These are phyloP conservation scores for Ceratothoa steindachneri DNA, from an alignment of 2,888 invertebrate species.

Conservation along the genomic window DNA sequence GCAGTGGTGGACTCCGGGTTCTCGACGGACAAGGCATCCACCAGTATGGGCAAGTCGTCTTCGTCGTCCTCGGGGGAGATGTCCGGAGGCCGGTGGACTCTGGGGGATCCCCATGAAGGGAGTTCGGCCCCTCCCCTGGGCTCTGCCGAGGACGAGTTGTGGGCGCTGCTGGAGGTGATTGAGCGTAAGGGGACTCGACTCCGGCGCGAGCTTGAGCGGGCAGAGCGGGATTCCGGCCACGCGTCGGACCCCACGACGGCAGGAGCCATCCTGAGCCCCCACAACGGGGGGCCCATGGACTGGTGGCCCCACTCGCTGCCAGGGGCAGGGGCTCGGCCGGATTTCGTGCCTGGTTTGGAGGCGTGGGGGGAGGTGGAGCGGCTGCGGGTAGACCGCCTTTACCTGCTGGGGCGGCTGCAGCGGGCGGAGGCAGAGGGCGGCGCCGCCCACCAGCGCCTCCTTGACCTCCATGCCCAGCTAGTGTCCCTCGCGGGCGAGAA, in stretches of 20 bases:
- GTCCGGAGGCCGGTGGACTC: conserved; percentile 15
- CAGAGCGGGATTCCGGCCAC: conserved; percentile 52
- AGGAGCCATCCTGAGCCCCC: neutral
- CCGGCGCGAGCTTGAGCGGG: conserved; percentile 60
- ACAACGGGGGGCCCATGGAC: neutral
- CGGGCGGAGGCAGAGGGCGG: conserved; percentile 72
- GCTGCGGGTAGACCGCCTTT: conserved; percentile 69
- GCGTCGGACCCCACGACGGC: conserved; percentile 54
- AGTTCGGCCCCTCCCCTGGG: conserved; percentile 25
- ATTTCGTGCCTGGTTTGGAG: conserved; percentile 32
- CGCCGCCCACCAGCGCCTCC: conserved; percentile 64
- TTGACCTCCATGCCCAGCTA: conserved; percentile 64
- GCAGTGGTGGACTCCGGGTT: conserved; percentile 74
- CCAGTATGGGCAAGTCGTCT: conserved; percentile 43
- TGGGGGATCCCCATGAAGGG: conserved; percentile 7
- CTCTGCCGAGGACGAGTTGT: conserved; percentile 71
- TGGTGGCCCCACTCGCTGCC: conserved; percentile 11
- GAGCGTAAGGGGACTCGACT: conserved; percentile 70
- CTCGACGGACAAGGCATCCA: conserved; percentile 67
- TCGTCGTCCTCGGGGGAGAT: conserved; percentile 37
- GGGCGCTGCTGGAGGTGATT: conserved; percentile 80
- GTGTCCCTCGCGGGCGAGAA: conserved; percentile 60
- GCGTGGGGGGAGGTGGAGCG: conserved; percentile 58
- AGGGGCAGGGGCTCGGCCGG: conserved; percentile 26
- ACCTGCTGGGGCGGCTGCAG: conserved; percentile 63